Conservation (phyloP, 2,888 invertebrate species). For the Agrotis clavis region DNA sequence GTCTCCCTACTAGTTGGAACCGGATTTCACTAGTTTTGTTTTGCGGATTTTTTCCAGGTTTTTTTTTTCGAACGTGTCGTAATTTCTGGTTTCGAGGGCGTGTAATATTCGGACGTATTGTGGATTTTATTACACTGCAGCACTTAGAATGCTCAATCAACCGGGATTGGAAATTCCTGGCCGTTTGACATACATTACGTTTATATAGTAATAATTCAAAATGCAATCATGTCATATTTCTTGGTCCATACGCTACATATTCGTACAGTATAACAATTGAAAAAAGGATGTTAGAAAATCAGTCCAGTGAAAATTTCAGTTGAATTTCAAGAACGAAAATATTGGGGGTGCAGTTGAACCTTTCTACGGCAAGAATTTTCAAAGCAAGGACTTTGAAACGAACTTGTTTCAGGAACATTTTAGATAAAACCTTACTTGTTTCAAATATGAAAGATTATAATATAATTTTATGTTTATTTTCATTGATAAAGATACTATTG, state of each 20-base stretch:
- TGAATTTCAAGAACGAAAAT: slow-evolving; percentile 48
- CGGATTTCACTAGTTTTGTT: slow-evolving; percentile 69
- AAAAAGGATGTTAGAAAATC: slow-evolving; percentile 37
- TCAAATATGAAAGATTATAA: background rate
- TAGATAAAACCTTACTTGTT: background rate
- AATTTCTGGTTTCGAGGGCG: slow-evolving; percentile 64
- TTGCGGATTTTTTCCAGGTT: slow-evolving; percentile 44
- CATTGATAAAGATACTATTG: too few relatives aligned
- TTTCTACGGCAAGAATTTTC: slow-evolving; percentile 20
- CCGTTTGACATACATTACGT: slow-evolving; percentile 11
- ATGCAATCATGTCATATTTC: slow-evolving; percentile 33
- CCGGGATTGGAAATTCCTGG: slow-evolving; percentile 32
- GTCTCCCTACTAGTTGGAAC: slow-evolving; percentile 68
- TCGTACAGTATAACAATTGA: slow-evolving; percentile 10
- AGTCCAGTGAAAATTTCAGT: slow-evolving; percentile 12
- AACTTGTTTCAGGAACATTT: slow-evolving; percentile 13
- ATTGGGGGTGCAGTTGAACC: slow-evolving; percentile 25
- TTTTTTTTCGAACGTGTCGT: slow-evolving; percentile 62
- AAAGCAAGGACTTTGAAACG: slow-evolving; percentile 5
- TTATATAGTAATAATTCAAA: slow-evolving; percentile 34
- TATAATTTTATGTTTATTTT: background rate
- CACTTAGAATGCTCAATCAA: slow-evolving; percentile 49
- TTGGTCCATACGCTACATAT: background rate
- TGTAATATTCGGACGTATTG: slow-evolving; percentile 68
- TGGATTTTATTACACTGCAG: slow-evolving; percentile 57